phyloP scores from a whole-genome alignment of 2,797 vertebrate genomes.

The Neosilurus hyrtlii region DNA sequence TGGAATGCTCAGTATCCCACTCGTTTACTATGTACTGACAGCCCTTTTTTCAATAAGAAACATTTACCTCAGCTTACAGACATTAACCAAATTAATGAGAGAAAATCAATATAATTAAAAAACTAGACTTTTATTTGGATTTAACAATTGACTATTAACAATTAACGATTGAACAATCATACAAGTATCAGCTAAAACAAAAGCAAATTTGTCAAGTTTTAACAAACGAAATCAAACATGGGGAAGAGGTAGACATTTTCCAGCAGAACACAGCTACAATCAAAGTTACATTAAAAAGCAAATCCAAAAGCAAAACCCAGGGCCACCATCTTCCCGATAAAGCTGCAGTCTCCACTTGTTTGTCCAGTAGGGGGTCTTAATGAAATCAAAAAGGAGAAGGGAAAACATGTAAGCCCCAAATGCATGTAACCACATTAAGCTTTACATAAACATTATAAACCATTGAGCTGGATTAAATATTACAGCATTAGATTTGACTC shows the following conservation, averaged over 20 bases:
- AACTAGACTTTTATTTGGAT: conserved; percentile 44
- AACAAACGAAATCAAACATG: conserved; percentile 7
- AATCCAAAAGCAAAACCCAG: conserved; percentile 66
- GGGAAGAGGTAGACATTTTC: neutral
- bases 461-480: neutral
- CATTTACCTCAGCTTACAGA: neutral
- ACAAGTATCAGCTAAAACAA: conserved; percentile 38
- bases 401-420: conserved; percentile 83
- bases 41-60: neutral
- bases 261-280: conserved; percentile 18
- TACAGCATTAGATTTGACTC: neutral
- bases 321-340: conserved; percentile 88
- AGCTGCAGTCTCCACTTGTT: conserved; percentile 87
- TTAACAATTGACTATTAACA: neutral
- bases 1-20: too few species aligned
- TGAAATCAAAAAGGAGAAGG: conserved; percentile 87
- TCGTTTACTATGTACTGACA: neutral
- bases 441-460: conserved; percentile 10
- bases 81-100: conserved; percentile 43
- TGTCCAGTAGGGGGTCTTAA: conserved; percentile 86
- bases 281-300: conserved; percentile 53
- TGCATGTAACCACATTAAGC: conserved; percentile 49
- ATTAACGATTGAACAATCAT: conserved; percentile 8
- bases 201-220: conserved; percentile 22
- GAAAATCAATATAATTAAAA: conserved; percentile 46